Evolutionary conservation across 2,888 invertebrate species (phyloP).

Genomic region (Andrena praecox): DNA sequence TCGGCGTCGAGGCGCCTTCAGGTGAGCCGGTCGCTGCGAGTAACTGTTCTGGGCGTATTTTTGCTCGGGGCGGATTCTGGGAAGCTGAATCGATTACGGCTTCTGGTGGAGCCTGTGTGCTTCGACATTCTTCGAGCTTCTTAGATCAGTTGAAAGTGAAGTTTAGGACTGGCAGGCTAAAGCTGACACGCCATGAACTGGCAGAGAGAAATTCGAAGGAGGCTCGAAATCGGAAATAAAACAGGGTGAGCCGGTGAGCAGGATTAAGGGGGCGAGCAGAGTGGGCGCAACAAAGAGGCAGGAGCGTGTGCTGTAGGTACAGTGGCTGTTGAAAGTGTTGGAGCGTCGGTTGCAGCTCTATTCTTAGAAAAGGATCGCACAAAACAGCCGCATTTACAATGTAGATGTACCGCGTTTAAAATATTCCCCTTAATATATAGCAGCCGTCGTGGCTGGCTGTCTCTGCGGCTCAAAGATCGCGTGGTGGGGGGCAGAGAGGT

Average conservation of each 20-base stretch:
- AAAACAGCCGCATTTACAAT: conserved; percentile 81
- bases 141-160: no score
- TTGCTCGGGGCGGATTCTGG: no score
- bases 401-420: conserved; percentile 81
- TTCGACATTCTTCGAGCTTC: no score
- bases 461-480: conserved; percentile 44
- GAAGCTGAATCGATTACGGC: no score
- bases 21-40: conserved; percentile 7
- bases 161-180: no score
- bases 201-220: no score
- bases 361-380: conserved; percentile 79
- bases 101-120: no score
- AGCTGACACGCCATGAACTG: no score
- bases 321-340: conserved; percentile 39
- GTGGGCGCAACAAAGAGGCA: neutral
- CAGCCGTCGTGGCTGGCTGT: conserved; percentile 57
- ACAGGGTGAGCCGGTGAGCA: neutral
- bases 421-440: conserved; percentile 81
- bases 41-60: no score
- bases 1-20: conserved; percentile 15
- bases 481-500: conserved; percentile 67
- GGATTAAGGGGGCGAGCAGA: neutral
- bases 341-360: conserved; percentile 68
- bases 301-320: neutral
- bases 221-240: neutral